phyloP scores from a whole-genome alignment of 2,113 vertebrate species.

The Nerophis lumbriciformis region DNA sequence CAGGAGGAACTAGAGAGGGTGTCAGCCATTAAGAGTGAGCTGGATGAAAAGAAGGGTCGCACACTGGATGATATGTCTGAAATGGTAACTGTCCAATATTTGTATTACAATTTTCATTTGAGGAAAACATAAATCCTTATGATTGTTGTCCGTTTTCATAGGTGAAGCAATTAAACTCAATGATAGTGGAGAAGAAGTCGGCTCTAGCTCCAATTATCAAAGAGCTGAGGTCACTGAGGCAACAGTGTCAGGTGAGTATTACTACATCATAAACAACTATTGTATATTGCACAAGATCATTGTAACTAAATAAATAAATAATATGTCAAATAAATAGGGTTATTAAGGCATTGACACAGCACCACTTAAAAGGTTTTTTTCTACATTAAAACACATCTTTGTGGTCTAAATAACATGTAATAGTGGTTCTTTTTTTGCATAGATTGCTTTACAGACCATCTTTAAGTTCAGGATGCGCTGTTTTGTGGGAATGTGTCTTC shows the following conservation, averaged over 20 bases:
- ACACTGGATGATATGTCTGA: conserved; percentile 92
- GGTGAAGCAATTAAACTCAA: conserved; percentile 88
- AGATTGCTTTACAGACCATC: too few relatives aligned
- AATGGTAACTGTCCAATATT: conserved; percentile 76
- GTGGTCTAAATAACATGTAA: too few relatives aligned
- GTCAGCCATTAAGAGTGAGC: conserved; percentile 91
- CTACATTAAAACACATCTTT: too few relatives aligned
- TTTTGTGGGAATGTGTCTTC: too few relatives aligned
- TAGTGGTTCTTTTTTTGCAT: too few relatives aligned
- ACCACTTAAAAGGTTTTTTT: too few relatives aligned
- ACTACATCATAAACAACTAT: not conserved
- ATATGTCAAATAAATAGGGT: not conserved
- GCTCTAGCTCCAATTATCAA: conserved; percentile 90
- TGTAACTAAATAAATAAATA: not conserved
- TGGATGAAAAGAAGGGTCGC: conserved; percentile 90
- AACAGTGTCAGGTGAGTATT: conserved; percentile 80
- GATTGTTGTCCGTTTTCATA: conserved; percentile 49
- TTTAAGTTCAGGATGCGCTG: too few relatives aligned
- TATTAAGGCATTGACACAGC: too few relatives aligned
- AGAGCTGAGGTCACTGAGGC: conserved; percentile 86
- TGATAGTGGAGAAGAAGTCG: conserved; percentile 88
- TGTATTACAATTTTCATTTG: not conserved
- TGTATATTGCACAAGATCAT: not conserved
- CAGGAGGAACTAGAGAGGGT: conserved; percentile 93
- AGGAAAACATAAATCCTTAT: not conserved